Evolutionary conservation across 2,888 invertebrate species (phyloP).

Genomic region (Nemotelus pantherinus): DNA sequence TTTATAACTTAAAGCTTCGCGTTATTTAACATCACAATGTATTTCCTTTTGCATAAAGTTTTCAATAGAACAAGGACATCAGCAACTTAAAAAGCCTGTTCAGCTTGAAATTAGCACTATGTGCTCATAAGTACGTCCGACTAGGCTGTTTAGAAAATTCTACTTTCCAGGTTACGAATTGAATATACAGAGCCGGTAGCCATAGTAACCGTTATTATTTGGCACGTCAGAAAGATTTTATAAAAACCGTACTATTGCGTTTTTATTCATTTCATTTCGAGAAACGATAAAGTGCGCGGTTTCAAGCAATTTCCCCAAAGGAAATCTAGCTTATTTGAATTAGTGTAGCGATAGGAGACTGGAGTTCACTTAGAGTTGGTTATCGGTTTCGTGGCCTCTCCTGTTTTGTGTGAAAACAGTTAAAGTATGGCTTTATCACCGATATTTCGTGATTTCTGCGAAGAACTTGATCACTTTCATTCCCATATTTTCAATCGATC

Average conservation of each 20-base stretch:
- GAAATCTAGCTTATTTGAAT: not conserved
- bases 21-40: too few species aligned
- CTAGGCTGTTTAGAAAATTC: too few species aligned
- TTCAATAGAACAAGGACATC: too few species aligned
- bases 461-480: constrained; percentile 37
- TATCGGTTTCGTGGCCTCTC: not conserved
- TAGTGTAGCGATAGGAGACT: not conserved
- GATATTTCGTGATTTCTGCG: constrained; percentile 33
- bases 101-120: too few species aligned
- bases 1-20: too few species aligned
- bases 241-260: not conserved
- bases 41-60: too few species aligned
- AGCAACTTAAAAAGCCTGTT: too few species aligned
- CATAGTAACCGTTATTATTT: not conserved
- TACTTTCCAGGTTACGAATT: too few species aligned
- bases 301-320: constrained; percentile 8
- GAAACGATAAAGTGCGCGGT: constrained; percentile 8
- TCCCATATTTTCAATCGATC: constrained; percentile 27
- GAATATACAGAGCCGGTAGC: not conserved
- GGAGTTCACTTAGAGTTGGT: not conserved
- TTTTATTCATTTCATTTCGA: not conserved
- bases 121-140: too few species aligned
- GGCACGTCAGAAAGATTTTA: not conserved
- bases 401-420: constrained; percentile 4
- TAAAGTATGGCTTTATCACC: constrained; percentile 24